These are phyloP conservation scores for Schizaphis graminum DNA, from an alignment of 2,888 invertebrate genomes.

Conservation along the genomic window DNA sequence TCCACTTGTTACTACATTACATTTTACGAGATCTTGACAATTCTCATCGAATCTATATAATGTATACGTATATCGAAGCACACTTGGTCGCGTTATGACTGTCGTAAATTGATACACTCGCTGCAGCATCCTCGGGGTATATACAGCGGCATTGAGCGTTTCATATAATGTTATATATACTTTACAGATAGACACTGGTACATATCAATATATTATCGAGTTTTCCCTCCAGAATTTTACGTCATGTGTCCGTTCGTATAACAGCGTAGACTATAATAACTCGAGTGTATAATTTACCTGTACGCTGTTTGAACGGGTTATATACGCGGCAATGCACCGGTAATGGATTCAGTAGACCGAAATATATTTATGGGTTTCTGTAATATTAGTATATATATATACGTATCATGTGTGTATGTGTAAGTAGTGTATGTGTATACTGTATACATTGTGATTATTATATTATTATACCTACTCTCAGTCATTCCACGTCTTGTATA, in stretches of 20 bases:
- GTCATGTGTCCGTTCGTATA: not conserved
- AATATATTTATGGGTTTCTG: slow-evolving; percentile 32
- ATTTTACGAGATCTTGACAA: not conserved
- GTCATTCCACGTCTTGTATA: too few relatives aligned
- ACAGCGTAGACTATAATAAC: not conserved
- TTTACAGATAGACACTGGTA: not conserved
- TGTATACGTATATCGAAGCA: not conserved
- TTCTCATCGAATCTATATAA: not conserved
- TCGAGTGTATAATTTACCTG: not conserved
- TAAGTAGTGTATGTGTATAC: not conserved
- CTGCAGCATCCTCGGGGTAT: not conserved
- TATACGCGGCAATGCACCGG: not conserved
- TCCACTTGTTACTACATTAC: not conserved
- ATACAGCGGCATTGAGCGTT: not conserved
- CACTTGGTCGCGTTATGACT: not conserved
- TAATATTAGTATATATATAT: not conserved
- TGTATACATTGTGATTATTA: not conserved
- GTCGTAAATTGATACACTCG: not conserved
- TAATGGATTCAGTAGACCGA: slow-evolving; percentile 24
- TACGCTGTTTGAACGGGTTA: not conserved
- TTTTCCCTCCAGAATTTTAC: not conserved
- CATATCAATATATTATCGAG: not conserved
- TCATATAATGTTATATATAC: not conserved
- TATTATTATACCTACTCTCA: not conserved
- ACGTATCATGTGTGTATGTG: too few relatives aligned